Conservation (phyloP, 2,888 invertebrate species). For the Conus canariensis region DNA sequence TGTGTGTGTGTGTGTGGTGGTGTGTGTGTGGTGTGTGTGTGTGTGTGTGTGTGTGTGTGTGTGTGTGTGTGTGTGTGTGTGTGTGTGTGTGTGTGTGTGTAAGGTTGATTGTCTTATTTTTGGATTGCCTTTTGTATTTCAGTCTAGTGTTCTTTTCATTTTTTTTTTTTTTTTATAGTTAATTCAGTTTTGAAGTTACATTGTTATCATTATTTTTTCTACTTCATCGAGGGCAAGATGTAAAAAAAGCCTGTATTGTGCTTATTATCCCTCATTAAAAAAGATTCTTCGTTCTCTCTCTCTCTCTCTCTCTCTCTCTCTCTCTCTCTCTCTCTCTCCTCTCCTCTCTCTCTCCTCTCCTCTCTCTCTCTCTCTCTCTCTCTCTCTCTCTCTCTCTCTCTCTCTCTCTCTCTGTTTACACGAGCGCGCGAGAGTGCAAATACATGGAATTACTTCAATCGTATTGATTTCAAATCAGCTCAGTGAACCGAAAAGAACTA, state of each 20-base stretch:
- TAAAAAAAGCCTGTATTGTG: not conserved
- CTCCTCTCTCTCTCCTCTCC: not conserved
- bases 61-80: not conserved
- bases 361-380: not conserved
- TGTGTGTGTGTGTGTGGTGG: not conserved
- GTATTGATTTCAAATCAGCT: no score
- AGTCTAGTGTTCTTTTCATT: no score
- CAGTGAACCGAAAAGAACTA: no score
- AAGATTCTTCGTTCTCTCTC: not conserved
- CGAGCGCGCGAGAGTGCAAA: no score
- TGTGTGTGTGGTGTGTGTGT: not conserved
- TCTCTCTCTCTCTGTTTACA: not conserved
- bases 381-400: not conserved
- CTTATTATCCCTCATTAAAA: not conserved
- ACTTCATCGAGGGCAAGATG: not conserved
- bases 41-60: not conserved
- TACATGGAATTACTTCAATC: no score
- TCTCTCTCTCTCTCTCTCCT: not conserved
- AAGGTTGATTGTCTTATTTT: no score
- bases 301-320: slow-evolving; percentile 9
- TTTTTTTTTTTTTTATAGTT: no score
- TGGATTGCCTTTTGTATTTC: no score
- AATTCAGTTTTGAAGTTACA: no score
- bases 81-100: not conserved
- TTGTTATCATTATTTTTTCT: no score